Evolutionary conservation across 2,113 vertebrate genomes (phyloP).

Genomic region (Chloropsis hardwickii): DNA sequence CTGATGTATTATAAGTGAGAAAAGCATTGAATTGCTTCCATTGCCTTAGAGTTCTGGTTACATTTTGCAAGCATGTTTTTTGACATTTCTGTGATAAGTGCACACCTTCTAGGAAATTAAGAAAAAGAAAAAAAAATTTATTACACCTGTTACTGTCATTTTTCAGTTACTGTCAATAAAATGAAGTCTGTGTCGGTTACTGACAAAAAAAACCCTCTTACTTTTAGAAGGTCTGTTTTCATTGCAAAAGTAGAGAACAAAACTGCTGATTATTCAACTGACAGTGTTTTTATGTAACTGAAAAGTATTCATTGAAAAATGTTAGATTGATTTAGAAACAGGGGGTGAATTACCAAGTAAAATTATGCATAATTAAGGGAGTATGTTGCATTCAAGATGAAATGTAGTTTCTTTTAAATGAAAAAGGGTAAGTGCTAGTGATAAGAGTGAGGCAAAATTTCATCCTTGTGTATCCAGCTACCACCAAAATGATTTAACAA

Average conservation of each 20-base stretch:
- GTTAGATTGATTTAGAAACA: slow-evolving; percentile 4
- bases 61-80: background rate
- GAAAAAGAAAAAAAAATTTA: background rate
- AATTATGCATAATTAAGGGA: slow-evolving; percentile 11
- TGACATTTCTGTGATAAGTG: background rate
- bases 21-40: background rate
- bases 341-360: background rate
- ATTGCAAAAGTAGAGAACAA: slow-evolving; percentile 7
- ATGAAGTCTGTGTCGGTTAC: background rate
- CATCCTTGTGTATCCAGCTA: background rate
- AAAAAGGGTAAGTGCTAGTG: background rate
- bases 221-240: background rate
- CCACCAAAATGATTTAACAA: background rate
- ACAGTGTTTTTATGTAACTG: background rate
- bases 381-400: background rate
- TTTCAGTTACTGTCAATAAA: background rate
- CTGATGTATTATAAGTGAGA: background rate
- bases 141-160: background rate
- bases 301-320: slow-evolving; percentile 30
- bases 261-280: slow-evolving; percentile 24
- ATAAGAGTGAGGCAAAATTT: background rate
- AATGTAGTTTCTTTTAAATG: background rate
- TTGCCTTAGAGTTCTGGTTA: background rate
- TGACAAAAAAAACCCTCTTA: background rate
- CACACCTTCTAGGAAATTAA: background rate